Base-by-base conservation (phyloP, 2,888 invertebrate genomes). In the Pterostichus niger region DNA sequence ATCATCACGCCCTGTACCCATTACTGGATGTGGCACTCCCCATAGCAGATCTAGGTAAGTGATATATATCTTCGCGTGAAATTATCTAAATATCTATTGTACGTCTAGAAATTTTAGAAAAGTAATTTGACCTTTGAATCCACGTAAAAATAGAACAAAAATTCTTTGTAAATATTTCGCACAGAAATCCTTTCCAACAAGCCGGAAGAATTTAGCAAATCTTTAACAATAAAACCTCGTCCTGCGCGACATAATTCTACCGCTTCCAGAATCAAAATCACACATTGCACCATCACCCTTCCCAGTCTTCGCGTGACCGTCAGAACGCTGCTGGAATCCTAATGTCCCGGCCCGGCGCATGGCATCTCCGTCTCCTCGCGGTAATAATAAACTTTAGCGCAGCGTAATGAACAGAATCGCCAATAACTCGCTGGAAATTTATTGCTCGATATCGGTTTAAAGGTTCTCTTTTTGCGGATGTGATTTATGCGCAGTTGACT, bases 361-460 rank as follows among this genome's bases (percentile, higher is more conserved):
- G 13, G 35, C 40, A 7, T 64, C 64, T 64, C 35, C 17, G 59
- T 80, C 33, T 33, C 11, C 56, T 2, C 15, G 52, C 52, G 68
- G 15, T 49, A 80, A 80, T 80, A 80, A 68, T 80, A 80, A 80
- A 80, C 80, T 52, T 80, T 80, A 68, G 40, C 56, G 46, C 52
- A 44, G 52, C 52, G 61, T 71, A 71, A 71, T 71, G 68, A 71
- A 71, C 68, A 71, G 68, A 71, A 71, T 71, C 81, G 81, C 71
- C 71, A 81, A 81, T 81, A 81, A 81, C 81, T 81, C 81, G 11
- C 35, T 3, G 81, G 81, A 81, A 73, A 81, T 81, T 81, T 81
- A 81, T 81, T 40, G 73, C 81, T 56, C 31, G 73, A 81, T 81
- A 80, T 80, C 80, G 80, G 54, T 80, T 80, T 80, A 71, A 78